Base-by-base conservation (phyloP, 2,888 invertebrate species). In the Heteromurus nitidus region DNA sequence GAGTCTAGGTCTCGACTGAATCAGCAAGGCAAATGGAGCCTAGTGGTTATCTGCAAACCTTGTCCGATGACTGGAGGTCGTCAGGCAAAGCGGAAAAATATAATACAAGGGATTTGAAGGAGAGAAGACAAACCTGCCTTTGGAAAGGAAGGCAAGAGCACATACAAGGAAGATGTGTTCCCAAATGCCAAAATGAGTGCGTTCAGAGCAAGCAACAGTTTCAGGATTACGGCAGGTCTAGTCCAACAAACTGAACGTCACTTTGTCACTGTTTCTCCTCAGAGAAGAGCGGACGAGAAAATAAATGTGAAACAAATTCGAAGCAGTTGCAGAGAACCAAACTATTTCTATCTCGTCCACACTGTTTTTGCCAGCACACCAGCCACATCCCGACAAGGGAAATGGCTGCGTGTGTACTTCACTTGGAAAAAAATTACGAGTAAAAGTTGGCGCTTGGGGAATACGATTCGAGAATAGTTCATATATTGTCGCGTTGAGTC, bases 31-130 rank as follows among this genome's bases (percentile, higher is more conserved):
- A 5, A 36, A 36, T 36, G 50, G 47, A 65, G 74, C 65, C 74
- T 65, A 75, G 58, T 76, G 76, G n/a, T 58, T 58, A 55, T 67
- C 76, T 42, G 68, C 76, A 76, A 76, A 76, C 68, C 68, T 67
- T 76, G 58, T 76, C 60, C 68, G 44, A 75, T 68, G 76, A 68
- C 68, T 76, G 65, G 67, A 68, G 36, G 50, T 64, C 36, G 73
- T 64, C 73, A 50, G 13, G 55, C 22, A 9, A 22, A 3, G 7
- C 13, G 55, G n/a, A 55, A 55, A 55, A 11, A 55, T 55, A 55
- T 16, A 55, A 50, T 5, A 16, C n/a, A 50, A 50, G n/a, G 50
- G 50, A 50, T 11, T 11, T n/a, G 50, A 5, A 50, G n/a, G n/a
- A 50, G 16, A 50, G 20, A n/a, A 50, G 36, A 5, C 36, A 36